These are phyloP conservation scores for Lichenostomus cassidix DNA, from an alignment of 2,113 vertebrate species.

Conservation along the genomic window DNA sequence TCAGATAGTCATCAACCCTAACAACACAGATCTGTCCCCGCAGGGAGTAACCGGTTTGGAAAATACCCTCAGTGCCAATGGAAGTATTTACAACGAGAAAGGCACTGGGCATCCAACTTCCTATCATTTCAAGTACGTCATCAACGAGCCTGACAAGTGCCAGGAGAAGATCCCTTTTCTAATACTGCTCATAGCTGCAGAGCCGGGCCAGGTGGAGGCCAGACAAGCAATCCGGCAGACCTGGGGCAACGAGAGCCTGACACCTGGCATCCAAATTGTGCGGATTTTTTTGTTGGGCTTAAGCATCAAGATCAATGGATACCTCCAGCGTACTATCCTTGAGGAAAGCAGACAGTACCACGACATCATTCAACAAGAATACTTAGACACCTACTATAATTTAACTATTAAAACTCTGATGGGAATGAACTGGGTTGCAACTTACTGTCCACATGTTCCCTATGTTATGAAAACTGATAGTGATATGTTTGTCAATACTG, in stretches of 20 bases:
- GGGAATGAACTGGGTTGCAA: conserved; percentile 97
- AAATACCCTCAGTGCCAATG: conserved; percentile 77
- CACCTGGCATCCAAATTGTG: conserved; percentile 77
- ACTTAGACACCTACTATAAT: conserved; percentile 92
- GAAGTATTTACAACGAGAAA: conserved; percentile 78
- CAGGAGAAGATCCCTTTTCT: conserved; percentile 81
- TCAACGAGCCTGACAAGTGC: conserved; percentile 90
- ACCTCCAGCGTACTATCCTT: conserved; percentile 80
- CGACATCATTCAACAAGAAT: conserved; percentile 95
- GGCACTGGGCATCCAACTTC: conserved; percentile 53
- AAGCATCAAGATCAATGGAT: conserved; percentile 75
- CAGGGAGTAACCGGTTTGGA: conserved; percentile 76
- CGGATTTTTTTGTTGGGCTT: conserved; percentile 89
- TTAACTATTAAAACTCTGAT: conserved; percentile 96
- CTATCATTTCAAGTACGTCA: conserved; percentile 86
- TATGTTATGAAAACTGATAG: conserved; percentile 99
- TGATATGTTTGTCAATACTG: conserved; percentile 97
- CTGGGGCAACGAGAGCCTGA: conserved; percentile 90
- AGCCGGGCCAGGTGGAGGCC: conserved; percentile 87
- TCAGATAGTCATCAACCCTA: conserved; percentile 72
- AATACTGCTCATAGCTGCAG: conserved; percentile 89
- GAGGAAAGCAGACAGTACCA: conserved; percentile 87
- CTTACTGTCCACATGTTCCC: conserved; percentile 80
- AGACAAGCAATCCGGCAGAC: conserved; percentile 94
- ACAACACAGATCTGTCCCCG: conserved; percentile 66